Conservation (phyloP, 1,140 invertebrate genomes). For the Macrobrachium rosenbergii region DNA sequence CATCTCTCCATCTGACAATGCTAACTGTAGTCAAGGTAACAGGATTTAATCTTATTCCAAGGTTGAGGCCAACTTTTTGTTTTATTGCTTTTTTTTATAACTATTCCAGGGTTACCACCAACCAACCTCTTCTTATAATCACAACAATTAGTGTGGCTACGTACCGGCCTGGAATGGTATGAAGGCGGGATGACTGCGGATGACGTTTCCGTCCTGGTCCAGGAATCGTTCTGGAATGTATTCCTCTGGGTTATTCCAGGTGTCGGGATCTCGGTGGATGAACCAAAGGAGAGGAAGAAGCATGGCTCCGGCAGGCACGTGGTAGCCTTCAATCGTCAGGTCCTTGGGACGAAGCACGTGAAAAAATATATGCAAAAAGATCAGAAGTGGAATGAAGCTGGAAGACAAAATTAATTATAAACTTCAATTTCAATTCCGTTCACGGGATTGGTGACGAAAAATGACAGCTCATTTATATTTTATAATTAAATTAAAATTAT, state of each 20-base stretch:
- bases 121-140: not conserved
- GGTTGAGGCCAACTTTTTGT: too few relatives aligned
- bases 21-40: too few relatives aligned
- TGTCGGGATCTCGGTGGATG: constrained; percentile 81
- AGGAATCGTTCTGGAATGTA: constrained; percentile 84
- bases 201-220: constrained; percentile 76
- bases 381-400: too few relatives aligned
- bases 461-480: too few relatives aligned
- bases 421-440: too few relatives aligned
- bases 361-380: not conserved
- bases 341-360: constrained; percentile 71
- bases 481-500: too few relatives aligned
- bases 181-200: constrained; percentile 78
- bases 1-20: too few relatives aligned
- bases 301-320: constrained; percentile 76
- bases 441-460: too few relatives aligned
- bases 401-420: too few relatives aligned
- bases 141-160: constrained; percentile 10
- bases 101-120: not conserved
- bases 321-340: constrained; percentile 75
- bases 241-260: constrained; percentile 80
- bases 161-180: constrained; percentile 87
- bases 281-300: constrained; percentile 86
- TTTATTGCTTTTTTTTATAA: not conserved
- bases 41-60: too few relatives aligned